A percentile compares a stretch with the other conserved stretches of the same genome.
These are phyloP conservation scores for Moxostoma hubbsi DNA, from an alignment of 2,797 vertebrate genomes.

Conservation along the genomic window DNA sequence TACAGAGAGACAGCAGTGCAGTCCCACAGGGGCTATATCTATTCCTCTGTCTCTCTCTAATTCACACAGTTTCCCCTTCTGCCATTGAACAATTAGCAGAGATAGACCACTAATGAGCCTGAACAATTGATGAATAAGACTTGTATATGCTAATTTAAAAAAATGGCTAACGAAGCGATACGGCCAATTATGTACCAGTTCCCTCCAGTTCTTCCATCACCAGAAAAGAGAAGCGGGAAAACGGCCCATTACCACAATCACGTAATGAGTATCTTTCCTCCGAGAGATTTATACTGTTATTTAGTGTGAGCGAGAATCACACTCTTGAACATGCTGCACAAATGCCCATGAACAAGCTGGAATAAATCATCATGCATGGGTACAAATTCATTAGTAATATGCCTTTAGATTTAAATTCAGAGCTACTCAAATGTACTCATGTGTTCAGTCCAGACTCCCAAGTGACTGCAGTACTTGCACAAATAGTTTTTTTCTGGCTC, in stretches of 20 bases:
- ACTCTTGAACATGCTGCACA: constrained; percentile 18
- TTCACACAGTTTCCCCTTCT: constrained; percentile 26
- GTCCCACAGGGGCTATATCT: constrained; percentile 59
- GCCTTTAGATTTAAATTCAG: neutral
- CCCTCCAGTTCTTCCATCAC: constrained; percentile 36
- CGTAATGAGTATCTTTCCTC: constrained; percentile 23
- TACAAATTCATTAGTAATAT: neutral
- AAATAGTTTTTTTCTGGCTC: neutral
- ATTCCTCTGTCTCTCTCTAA: constrained; percentile 26
- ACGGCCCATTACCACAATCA: constrained; percentile 33
- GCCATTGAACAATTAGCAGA: constrained; percentile 46
- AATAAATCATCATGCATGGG: constrained; percentile 18
- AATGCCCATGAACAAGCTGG: constrained; percentile 2
- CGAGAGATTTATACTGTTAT: constrained; percentile 36
- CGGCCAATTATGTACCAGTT: constrained; percentile 45
- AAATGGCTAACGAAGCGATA: constrained; percentile 50
- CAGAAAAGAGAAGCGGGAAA: constrained; percentile 32
- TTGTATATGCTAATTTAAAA: constrained; percentile 56
- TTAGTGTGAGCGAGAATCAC: constrained; percentile 4
- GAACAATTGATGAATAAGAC: constrained; percentile 58
- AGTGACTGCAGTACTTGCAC: neutral
- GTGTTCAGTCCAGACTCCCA: neutral
- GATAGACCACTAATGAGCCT: constrained; percentile 46
- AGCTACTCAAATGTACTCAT: neutral
- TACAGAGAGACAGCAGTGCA: constrained; percentile 47